These are phyloP conservation scores for Rhyacophila brunnea DNA, from an alignment of 1,140 invertebrate genomes.

Conservation along the genomic window DNA sequence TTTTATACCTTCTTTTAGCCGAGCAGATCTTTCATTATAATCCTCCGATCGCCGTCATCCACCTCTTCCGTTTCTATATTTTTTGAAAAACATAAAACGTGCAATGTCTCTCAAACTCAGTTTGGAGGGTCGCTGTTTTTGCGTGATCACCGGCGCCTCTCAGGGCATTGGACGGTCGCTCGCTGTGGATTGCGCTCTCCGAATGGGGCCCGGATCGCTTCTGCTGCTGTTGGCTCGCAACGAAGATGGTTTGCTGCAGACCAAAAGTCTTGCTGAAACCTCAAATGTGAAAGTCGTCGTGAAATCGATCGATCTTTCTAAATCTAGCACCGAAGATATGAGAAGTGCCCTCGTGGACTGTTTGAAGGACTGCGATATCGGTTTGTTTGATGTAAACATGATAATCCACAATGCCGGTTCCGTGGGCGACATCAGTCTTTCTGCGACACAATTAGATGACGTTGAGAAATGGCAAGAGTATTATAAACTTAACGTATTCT, in stretches of 20 bases:
- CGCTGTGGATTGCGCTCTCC: constrained; percentile 65
- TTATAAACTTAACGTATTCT: constrained; percentile 78
- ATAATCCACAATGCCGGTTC: constrained; percentile 91
- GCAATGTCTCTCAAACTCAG: constrained; percentile 40
- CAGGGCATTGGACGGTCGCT: constrained; percentile 82
- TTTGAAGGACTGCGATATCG: constrained; percentile 41
- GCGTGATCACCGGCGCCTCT: constrained; percentile 82
- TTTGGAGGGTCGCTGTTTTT: constrained; percentile 53
- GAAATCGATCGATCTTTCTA: constrained; percentile 60
- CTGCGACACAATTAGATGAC: constrained; percentile 60
- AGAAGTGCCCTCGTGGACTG: constrained; percentile 50
- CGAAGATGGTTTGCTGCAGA: constrained; percentile 61
- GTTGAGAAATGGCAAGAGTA: constrained; percentile 63
- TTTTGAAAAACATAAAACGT: not conserved
- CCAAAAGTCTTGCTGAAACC: constrained; percentile 56
- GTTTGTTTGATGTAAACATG: constrained; percentile 65
- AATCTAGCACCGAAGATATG: constrained; percentile 50
- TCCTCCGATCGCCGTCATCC: too few relatives aligned
- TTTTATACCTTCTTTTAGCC: too few relatives aligned
- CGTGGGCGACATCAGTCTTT: constrained; percentile 70
- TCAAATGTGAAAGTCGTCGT: constrained; percentile 55
- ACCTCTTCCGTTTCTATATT: not conserved
- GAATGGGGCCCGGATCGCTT: constrained; percentile 62
- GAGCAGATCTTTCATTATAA: too few relatives aligned
- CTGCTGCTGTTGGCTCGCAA: constrained; percentile 78